phyloP scores from a whole-genome alignment of 2,797 vertebrate species.

The Rousettus madagascariensis region DNA sequence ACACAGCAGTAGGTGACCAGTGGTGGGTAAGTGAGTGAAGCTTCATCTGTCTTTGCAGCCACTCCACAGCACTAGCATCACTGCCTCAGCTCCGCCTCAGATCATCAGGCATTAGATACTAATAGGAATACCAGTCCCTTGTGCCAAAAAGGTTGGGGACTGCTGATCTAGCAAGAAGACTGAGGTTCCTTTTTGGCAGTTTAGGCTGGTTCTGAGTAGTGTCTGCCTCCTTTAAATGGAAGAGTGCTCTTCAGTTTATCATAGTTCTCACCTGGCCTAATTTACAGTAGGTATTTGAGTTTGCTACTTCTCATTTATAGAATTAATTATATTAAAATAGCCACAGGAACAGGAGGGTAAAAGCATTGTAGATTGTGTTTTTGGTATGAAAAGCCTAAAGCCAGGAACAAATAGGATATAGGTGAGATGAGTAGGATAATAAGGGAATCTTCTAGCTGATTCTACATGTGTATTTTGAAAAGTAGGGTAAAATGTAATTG shows the following conservation, averaged over 20 bases:
- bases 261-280: not conserved
- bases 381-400: not conserved
- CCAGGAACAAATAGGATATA: not conserved
- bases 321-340: slow-evolving; percentile 34
- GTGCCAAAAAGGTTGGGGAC: too few relatives aligned
- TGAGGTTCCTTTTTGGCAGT: not conserved
- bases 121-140: too few relatives aligned
- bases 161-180: not conserved
- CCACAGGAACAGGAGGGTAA: not conserved
- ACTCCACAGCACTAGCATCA: too few relatives aligned
- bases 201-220: not conserved
- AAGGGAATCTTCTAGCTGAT: not conserved
- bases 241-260: not conserved
- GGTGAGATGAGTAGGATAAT: not conserved
- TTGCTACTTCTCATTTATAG: not conserved
- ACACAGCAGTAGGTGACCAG: too few relatives aligned
- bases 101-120: too few relatives aligned
- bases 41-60: too few relatives aligned
- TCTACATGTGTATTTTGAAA: not conserved
- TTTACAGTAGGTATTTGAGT: not conserved
- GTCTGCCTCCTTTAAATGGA: not conserved
- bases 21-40: too few relatives aligned
- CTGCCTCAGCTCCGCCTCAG: too few relatives aligned
- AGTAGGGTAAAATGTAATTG: not conserved
- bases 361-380: not conserved